A percentile compares a stretch with the other conserved stretches of the same genome.
These are phyloP conservation scores for Bombus confusus DNA, from an alignment of 1,140 invertebrate species.

Conservation along the genomic window DNA sequence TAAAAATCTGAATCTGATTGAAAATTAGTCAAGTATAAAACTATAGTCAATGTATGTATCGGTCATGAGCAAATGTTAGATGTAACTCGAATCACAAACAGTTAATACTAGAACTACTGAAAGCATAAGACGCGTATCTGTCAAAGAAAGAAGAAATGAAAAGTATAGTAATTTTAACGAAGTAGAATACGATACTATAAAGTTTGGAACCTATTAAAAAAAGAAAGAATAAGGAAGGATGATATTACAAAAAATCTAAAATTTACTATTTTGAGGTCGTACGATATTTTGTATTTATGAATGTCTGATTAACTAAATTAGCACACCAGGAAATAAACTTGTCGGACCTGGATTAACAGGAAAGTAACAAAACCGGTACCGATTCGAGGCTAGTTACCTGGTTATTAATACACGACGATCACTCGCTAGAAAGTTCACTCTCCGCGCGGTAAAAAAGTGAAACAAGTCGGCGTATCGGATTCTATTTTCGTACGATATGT, in stretches of 20 bases:
- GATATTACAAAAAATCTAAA: no score
- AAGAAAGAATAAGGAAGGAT: no score
- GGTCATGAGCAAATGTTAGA: no score
- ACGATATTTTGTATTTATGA: background rate
- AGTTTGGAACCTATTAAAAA: background rate
- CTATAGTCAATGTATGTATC: no score
- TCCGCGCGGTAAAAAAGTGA: background rate
- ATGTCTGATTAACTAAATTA: background rate
- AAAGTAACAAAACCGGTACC: background rate
- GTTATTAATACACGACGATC: slow-evolving; percentile 16
- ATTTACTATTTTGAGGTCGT: background rate
- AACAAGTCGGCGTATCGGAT: background rate
- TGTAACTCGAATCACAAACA: no score
- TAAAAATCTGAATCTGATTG: background rate
- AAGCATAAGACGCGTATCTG: background rate
- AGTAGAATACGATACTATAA: background rate
- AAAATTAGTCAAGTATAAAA: no score
- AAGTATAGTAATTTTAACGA: background rate
- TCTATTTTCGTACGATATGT: background rate
- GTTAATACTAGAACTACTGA: background rate
- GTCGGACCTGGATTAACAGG: background rate
- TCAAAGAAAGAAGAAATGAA: no score
- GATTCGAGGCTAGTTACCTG: background rate
- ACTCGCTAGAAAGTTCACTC: slow-evolving; percentile 14
- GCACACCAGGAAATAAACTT: background rate